Evolutionary conservation across 2,888 invertebrate species (phyloP).

Genomic region (Leistus spinibarbis): DNA sequence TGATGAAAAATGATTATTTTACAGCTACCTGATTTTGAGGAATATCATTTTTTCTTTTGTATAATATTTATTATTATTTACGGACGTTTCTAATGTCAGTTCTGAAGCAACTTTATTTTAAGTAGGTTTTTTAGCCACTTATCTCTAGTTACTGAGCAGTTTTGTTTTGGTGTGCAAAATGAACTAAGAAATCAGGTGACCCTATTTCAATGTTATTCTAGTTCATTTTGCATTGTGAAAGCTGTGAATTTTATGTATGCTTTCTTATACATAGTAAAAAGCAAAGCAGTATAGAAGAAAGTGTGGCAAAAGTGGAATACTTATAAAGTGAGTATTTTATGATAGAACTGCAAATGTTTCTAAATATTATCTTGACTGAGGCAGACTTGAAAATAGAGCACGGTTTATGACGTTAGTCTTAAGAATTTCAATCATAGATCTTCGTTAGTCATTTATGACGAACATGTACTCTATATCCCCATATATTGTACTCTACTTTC

Average conservation of each 20-base stretch:
- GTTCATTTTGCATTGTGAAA: not conserved
- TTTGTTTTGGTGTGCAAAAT: not conserved
- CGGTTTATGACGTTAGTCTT: no score
- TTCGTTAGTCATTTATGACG: no score
- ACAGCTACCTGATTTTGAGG: conserved; percentile 22
- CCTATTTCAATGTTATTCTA: not conserved
- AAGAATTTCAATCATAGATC: no score
- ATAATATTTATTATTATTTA: conserved; percentile 2
- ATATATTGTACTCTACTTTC: no score
- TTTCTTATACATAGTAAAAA: not conserved
- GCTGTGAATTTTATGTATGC: not conserved
- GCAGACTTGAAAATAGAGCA: no score
- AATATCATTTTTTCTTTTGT: conserved; percentile 8
- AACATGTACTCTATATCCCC: no score
- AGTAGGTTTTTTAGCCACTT: conserved; percentile 23
- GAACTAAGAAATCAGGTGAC: not conserved
- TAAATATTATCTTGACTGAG: no score
- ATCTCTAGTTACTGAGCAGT: conserved; percentile 31
- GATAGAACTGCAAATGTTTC: not conserved
- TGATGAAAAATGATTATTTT: not conserved
- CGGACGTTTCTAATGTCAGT: conserved; percentile 33
- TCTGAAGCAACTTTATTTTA: conserved; percentile 28
- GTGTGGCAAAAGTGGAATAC: not conserved
- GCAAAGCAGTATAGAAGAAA: not conserved
- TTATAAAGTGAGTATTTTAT: not conserved